Percentiles rank a stretch among this genome's conserved stretches.
Evolutionary conservation across 2,888 invertebrate species (phyloP).

Genomic region (Adelphocoris suturalis): DNA sequence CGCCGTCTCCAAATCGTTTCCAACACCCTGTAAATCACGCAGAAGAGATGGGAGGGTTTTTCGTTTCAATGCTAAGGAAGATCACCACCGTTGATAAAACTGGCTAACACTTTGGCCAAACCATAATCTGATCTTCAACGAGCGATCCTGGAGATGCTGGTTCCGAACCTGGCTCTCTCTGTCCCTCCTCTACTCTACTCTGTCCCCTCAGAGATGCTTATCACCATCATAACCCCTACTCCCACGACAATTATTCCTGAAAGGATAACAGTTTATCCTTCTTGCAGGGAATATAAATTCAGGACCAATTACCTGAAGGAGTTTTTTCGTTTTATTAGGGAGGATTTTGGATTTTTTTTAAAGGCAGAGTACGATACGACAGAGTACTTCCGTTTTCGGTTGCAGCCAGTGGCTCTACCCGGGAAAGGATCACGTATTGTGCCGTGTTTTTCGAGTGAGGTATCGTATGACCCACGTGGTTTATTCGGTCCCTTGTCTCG

Average conservation of each 20-base stretch:
- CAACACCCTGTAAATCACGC: constrained; percentile 58
- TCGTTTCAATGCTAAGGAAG: neutral
- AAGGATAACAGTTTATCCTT: neutral
- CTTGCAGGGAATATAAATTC: constrained; percentile 49
- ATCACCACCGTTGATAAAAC: neutral
- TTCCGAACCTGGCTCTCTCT: neutral
- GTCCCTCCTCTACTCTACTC: no score
- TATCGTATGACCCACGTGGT: constrained; percentile 19
- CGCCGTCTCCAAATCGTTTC: constrained; percentile 38
- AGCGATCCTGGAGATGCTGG: constrained; percentile 4
- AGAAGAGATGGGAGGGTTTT: neutral
- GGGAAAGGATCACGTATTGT: neutral
- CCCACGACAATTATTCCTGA: constrained; percentile 60
- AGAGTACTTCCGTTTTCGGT: neutral
- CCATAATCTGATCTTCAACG: constrained; percentile 53
- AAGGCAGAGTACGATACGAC: neutral
- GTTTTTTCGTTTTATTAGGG: neutral
- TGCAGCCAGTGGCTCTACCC: neutral
- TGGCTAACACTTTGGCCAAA: constrained; percentile 26
- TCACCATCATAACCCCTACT: constrained; percentile 59
- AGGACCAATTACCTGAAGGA: constrained; percentile 14
- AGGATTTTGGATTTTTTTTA: constrained; percentile 16
- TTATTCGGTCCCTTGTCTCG: neutral
- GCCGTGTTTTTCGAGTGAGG: constrained; percentile 1
- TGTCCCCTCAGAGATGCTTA: constrained; percentile 21